These are phyloP conservation scores for Caenorhabditis briggsae DNA, from an alignment of 1,140 invertebrate genomes.

Conservation along the genomic window DNA sequence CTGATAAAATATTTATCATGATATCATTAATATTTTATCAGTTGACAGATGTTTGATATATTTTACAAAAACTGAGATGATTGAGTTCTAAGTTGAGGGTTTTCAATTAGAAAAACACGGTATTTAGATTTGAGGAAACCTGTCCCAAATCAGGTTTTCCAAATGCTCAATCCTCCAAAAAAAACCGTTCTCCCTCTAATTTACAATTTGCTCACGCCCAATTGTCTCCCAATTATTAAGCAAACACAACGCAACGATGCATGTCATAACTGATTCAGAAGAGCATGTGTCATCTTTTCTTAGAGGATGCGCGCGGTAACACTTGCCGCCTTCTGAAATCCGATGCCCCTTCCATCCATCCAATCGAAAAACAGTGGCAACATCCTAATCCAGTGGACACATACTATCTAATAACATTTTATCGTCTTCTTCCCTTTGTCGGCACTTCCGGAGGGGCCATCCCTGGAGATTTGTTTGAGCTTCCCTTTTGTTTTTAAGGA, in stretches of 20 bases:
- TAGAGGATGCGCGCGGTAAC: constrained; percentile 27
- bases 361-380: neutral
- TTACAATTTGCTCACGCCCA: constrained; percentile 37
- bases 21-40: too few relatives aligned
- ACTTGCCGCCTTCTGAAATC: constrained; percentile 49
- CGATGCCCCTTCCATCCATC: neutral
- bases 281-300: neutral
- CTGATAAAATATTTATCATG: too few relatives aligned
- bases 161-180: neutral
- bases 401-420: constrained; percentile 49
- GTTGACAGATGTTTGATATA: too few relatives aligned
- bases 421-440: constrained; percentile 49
- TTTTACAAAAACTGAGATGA: too few relatives aligned
- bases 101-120: too few relatives aligned
- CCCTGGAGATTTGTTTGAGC: constrained; percentile 35
- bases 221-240: constrained; percentile 28
- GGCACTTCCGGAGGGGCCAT: constrained; percentile 1
- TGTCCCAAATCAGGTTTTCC: neutral
- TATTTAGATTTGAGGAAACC: too few relatives aligned
- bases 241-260: constrained; percentile 10
- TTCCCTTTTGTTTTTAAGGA: neutral
- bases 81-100: too few relatives aligned
- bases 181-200: constrained; percentile 1
- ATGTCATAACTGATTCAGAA: constrained; percentile 27
- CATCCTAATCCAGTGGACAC: constrained; percentile 48